A percentile compares a stretch with the other conserved stretches of the same genome.
phyloP scores from a whole-genome alignment of 2,888 invertebrate species.

The Drosophila longiperda region DNA sequence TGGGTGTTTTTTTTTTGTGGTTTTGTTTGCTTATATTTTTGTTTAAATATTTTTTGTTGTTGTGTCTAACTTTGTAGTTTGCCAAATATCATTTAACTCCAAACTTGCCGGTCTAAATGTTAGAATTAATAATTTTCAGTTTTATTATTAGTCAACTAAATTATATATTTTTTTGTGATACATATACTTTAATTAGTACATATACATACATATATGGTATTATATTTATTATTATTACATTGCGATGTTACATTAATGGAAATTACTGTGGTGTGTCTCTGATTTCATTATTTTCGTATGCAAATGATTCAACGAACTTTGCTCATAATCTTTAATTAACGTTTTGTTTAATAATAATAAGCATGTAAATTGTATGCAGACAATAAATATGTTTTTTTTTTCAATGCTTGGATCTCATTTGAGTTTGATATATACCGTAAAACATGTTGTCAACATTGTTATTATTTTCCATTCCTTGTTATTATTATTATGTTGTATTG shows the following conservation, averaged over 20 bases:
- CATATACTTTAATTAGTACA: conserved; percentile 71
- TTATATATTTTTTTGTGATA: conserved; percentile 64
- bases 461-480: conserved; percentile 58
- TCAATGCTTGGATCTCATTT: conserved; percentile 48
- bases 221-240: conserved; percentile 37
- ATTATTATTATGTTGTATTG: conserved; percentile 17
- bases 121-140: conserved; percentile 41
- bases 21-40: conserved; percentile 5
- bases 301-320: conserved; percentile 67
- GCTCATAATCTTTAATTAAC: conserved; percentile 48
- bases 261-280: conserved; percentile 38
- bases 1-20: not conserved
- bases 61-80: conserved; percentile 2
- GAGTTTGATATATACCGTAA: conserved; percentile 51
- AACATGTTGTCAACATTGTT: conserved; percentile 61
- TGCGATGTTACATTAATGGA: conserved; percentile 62
- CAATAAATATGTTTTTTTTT: conserved; percentile 59
- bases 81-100: conserved; percentile 20
- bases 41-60: not conserved
- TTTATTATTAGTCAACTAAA: conserved; percentile 75
- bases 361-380: conserved; percentile 62
- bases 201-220: conserved; percentile 63
- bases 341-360: conserved; percentile 58
- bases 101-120: conserved; percentile 37
- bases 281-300: conserved; percentile 38